Conservation (phyloP, 2,797 vertebrate species). For the Apogon hyalosoma region DNA sequence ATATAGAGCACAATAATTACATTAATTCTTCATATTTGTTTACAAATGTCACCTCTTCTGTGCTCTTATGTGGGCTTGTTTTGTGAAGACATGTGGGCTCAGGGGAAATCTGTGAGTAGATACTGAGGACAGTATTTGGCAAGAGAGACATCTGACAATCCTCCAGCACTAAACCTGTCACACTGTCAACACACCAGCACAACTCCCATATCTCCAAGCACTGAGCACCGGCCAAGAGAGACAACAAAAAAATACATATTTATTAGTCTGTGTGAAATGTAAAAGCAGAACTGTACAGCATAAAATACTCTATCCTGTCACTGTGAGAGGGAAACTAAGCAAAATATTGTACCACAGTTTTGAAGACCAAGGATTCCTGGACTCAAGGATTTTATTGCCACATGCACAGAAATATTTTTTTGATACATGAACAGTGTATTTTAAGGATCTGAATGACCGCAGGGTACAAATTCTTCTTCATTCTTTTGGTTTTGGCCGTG, state of each 20-base stretch:
- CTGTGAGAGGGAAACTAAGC: conserved; percentile 24
- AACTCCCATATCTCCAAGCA: conserved; percentile 56
- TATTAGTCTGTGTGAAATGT: conserved; percentile 60
- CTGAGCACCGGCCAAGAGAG: conserved; percentile 43
- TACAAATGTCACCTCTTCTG: conserved; percentile 66
- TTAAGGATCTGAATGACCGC: background rate
- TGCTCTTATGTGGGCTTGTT: conserved; percentile 48
- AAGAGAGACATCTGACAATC: conserved; percentile 72
- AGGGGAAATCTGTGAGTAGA: conserved; percentile 56
- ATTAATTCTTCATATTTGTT: conserved; percentile 51
- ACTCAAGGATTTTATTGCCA: too few species aligned
- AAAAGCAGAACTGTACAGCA: conserved; percentile 40
- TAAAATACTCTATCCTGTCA: conserved; percentile 44
- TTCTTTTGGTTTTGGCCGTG: background rate
- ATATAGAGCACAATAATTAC: conserved; percentile 31
- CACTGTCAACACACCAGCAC: conserved; percentile 65
- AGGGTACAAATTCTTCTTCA: background rate
- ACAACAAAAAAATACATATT: conserved; percentile 61
- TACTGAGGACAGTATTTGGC: conserved; percentile 67
- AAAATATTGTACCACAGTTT: background rate
- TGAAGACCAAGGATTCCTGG: conserved; percentile 5
- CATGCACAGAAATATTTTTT: too few species aligned
- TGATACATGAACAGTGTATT: too few species aligned
- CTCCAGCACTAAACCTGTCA: conserved; percentile 71
- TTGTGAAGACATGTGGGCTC: conserved; percentile 56